Evolutionary conservation across 2,888 invertebrate genomes (phyloP), one percentile per base, ranked within the genome.

Genomic region (Acronicta psi): DNA sequence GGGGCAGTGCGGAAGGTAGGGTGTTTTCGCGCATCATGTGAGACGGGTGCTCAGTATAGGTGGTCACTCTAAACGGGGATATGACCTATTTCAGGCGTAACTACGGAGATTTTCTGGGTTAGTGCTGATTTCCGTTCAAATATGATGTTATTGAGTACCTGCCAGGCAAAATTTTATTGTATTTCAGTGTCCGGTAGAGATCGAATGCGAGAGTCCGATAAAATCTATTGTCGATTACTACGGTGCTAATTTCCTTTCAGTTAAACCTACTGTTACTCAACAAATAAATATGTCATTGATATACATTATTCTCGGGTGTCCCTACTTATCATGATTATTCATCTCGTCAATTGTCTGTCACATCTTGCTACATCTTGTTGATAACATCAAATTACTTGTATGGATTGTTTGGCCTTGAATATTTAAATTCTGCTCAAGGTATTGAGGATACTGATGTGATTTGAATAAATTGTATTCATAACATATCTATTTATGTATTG

Each of bases 1-100:
- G 45, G 46, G 37, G 79, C 80, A 75, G 73, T 79, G 83, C 66
- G 66, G 64, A 59, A 59, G 50, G 58, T 43, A 56, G 70, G 69
- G 61, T 75, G 84, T 84, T 86, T 90, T 86, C 89, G 92, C 92
- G 92, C 90, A 92, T 83, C 76, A 75, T 75, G 64, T 75, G 69
- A n/a, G 34, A n/a, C 81, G 83, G 81, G 82, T 81, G 77, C 79
- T 82, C 79, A 38, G 79, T 80, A 84, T 85, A 84, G 85, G 82
- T 89, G 86, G 85, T 82, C 81, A 81, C 66, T 84, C 79, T 87
- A 84, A 86, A 86, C 84, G 81, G 86, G 86, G 84, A 88, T 89
- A 86, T 92, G 92, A 93, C 93, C 93, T 92, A 93, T 91, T 90
- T 93, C 80, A 78, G 81, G 80, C 77, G 80, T 79, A 74, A 69